phyloP scores from a whole-genome alignment of 2,888 invertebrate species.

The Lacanobia wlatinum region DNA sequence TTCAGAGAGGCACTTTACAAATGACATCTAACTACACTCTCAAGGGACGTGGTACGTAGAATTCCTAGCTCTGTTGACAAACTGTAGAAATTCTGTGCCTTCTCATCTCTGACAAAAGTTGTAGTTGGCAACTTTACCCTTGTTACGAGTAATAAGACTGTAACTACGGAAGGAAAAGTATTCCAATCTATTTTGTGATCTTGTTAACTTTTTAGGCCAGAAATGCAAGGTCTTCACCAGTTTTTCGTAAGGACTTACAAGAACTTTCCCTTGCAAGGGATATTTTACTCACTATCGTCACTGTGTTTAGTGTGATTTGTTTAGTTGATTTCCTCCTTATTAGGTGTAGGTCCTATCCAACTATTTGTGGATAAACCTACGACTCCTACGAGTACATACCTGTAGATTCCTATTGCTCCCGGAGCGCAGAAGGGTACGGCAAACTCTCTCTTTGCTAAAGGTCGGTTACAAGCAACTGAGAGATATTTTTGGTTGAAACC shows the following conservation, averaged over 20 bases:
- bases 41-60: conserved; percentile 31
- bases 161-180: conserved; percentile 25
- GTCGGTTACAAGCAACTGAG: neutral
- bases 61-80: conserved; percentile 31
- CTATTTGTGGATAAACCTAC: neutral
- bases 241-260: neutral
- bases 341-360: neutral
- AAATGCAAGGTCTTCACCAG: conserved; percentile 9
- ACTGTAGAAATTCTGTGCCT: conserved; percentile 46
- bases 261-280: neutral
- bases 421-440: neutral
- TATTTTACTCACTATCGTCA: neutral
- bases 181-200: conserved; percentile 22
- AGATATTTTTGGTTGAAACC: neutral
- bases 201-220: conserved; percentile 22
- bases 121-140: conserved; percentile 34
- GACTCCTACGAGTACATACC: no score
- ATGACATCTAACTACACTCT: conserved; percentile 45
- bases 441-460: neutral
- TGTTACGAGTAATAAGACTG: conserved; percentile 32
- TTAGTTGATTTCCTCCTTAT: neutral
- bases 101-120: conserved; percentile 38
- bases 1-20: conserved; percentile 44
- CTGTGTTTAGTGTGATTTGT: neutral
- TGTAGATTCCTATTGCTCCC: neutral